phyloP scores from a whole-genome alignment of 2,888 invertebrate genomes.

The Galerucella calmariensis region DNA sequence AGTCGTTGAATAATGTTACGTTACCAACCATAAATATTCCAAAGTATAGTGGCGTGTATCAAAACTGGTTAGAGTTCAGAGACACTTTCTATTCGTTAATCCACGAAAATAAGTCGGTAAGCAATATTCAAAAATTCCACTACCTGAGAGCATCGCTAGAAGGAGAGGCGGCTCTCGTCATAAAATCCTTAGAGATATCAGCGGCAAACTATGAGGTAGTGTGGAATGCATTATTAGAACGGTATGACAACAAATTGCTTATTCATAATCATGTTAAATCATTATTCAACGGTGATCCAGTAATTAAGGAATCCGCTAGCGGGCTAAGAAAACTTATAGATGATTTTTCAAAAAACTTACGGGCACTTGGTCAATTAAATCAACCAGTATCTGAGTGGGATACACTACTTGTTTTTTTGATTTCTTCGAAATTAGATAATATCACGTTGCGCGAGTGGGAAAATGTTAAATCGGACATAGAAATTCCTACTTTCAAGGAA shows the following conservation, averaged over 20 bases:
- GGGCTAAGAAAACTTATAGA: neutral
- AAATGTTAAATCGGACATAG: no score
- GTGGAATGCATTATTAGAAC: neutral
- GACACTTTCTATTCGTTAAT: neutral
- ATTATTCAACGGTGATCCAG: neutral
- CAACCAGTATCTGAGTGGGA: no score
- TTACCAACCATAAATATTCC: no score
- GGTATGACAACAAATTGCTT: neutral
- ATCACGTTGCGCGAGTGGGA: neutral
- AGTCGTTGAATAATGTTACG: no score
- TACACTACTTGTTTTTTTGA: neutral
- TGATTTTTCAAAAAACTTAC: no score
- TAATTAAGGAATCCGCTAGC: neutral
- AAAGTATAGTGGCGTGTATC: neutral
- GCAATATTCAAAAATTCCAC: neutral
- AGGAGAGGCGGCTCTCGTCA: neutral
- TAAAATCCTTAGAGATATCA: neutral
- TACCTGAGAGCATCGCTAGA: neutral
- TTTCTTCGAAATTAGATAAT: neutral
- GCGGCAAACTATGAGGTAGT: neutral
- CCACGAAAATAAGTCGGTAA: neutral
- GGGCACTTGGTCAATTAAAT: no score
- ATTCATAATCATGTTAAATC: conserved; percentile 5
- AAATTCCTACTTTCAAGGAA: neutral
- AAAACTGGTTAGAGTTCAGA: neutral